These are phyloP conservation scores for Danio kyathit DNA, from an alignment of 2,797 vertebrate genomes.

Conservation along the genomic window DNA sequence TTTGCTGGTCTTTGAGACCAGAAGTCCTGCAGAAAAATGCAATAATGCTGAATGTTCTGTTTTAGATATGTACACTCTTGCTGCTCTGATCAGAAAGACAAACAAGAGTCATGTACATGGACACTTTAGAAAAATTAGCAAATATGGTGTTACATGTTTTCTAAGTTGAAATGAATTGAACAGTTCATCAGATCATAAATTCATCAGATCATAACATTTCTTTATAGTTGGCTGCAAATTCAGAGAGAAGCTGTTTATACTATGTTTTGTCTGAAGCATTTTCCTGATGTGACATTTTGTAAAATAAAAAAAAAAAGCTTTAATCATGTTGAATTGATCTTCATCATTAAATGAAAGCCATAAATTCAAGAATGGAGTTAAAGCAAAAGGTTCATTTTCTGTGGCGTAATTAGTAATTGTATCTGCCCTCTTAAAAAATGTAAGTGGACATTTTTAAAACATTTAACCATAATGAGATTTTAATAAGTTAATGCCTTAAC, in stretches of 20 bases:
- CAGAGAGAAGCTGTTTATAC: neutral
- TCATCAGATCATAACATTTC: neutral
- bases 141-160: no score
- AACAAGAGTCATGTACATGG: neutral
- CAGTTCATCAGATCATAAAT: no score
- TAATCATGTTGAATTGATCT: neutral
- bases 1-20: neutral
- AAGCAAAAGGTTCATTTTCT: no score
- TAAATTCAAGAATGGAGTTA: neutral
- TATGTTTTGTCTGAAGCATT: neutral
- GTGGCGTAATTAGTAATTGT: no score
- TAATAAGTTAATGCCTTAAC: no score
- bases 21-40: neutral
- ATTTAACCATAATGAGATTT: no score
- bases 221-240: neutral
- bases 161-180: no score
- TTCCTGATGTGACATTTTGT: neutral
- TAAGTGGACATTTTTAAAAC: no score
- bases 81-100: neutral
- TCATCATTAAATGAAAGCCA: neutral
- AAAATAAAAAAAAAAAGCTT: neutral
- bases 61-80: neutral
- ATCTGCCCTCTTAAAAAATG: no score
- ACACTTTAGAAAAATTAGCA: neutral
- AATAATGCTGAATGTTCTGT: neutral